Conservation (phyloP, 2,797 vertebrate species). For the Gila robusta region DNA sequence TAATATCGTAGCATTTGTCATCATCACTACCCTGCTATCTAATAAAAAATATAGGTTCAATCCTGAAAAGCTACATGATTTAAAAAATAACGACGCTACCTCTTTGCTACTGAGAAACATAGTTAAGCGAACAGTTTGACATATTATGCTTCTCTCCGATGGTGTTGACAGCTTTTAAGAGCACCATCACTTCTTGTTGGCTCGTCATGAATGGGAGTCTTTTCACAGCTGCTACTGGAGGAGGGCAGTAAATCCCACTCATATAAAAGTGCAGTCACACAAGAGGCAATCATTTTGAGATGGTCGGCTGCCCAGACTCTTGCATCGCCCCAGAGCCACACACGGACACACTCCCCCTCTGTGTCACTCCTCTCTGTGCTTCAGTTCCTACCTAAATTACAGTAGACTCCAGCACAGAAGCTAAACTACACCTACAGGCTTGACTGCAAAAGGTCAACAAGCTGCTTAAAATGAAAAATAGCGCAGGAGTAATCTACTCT, state of each 20-base stretch:
- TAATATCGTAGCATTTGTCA: background rate
- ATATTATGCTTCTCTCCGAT: constrained; percentile 34
- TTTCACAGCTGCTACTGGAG: constrained; percentile 68
- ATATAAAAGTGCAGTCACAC: constrained; percentile 70
- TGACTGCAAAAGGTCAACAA: constrained; percentile 81
- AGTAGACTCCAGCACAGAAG: constrained; percentile 72
- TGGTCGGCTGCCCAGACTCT: constrained; percentile 52
- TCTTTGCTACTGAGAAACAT: no score
- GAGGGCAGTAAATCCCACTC: constrained; percentile 68
- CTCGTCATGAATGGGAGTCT: constrained; percentile 57
- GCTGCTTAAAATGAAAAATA: constrained; percentile 83
- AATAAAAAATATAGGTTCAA: background rate
- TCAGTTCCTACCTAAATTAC: constrained; percentile 75
- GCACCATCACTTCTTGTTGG: constrained; percentile 36
- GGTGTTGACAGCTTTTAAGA: constrained; percentile 41
- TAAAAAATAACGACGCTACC: background rate
- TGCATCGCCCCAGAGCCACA: constrained; percentile 40
- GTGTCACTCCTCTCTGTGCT: constrained; percentile 59
- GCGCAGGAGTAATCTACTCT: constrained; percentile 71
- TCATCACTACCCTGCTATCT: no score
- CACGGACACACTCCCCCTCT: constrained; percentile 26
- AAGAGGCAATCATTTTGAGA: constrained; percentile 72
- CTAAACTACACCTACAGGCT: constrained; percentile 78
- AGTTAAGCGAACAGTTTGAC: constrained; percentile 4
- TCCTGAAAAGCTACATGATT: background rate